Percentiles rank a stretch among this genome's conserved stretches.
Evolutionary conservation across 2,888 invertebrate species (phyloP).

Genomic region (Spilarctia lutea): DNA sequence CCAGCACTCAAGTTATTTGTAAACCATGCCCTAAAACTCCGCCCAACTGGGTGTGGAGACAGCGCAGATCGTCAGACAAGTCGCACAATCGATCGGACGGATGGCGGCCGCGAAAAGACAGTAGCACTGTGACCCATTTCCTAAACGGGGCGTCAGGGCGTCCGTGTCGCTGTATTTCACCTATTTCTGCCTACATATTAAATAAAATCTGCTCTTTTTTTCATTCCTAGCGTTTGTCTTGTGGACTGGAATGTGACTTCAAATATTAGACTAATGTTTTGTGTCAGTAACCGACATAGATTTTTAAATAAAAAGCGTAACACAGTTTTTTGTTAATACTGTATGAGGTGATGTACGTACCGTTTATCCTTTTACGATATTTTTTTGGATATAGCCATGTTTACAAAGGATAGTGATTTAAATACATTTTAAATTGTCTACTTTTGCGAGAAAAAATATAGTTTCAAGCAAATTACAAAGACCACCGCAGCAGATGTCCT

Average conservation of each 20-base stretch:
- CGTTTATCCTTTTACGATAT: too few species aligned
- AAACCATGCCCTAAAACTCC: constrained; percentile 45
- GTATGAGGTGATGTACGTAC: neutral
- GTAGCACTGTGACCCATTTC: constrained; percentile 78
- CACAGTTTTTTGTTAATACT: neutral
- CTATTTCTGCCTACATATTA: constrained; percentile 43
- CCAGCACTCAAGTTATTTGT: constrained; percentile 52
- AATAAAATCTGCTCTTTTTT: constrained; percentile 26
- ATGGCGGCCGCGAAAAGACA: constrained; percentile 56
- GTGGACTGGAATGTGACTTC: neutral
- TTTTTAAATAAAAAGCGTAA: neutral
- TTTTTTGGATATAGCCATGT: too few species aligned
- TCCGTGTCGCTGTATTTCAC: constrained; percentile 54
- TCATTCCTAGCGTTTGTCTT: constrained; percentile 17
- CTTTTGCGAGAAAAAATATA: too few species aligned
- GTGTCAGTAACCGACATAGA: neutral
- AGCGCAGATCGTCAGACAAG: constrained; percentile 51
- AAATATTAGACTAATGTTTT: neutral
- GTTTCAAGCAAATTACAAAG: too few species aligned
- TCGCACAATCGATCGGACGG: constrained; percentile 61
- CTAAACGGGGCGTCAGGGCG: constrained; percentile 68
- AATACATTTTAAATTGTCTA: too few species aligned
- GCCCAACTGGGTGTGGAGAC: constrained; percentile 36
- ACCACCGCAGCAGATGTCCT: too few species aligned
- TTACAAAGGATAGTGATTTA: too few species aligned